Percentiles rank a stretch among this genome's conserved stretches.
These are phyloP conservation scores for Remorina albescens DNA, from an alignment of 2,797 vertebrate genomes.

Conservation along the genomic window DNA sequence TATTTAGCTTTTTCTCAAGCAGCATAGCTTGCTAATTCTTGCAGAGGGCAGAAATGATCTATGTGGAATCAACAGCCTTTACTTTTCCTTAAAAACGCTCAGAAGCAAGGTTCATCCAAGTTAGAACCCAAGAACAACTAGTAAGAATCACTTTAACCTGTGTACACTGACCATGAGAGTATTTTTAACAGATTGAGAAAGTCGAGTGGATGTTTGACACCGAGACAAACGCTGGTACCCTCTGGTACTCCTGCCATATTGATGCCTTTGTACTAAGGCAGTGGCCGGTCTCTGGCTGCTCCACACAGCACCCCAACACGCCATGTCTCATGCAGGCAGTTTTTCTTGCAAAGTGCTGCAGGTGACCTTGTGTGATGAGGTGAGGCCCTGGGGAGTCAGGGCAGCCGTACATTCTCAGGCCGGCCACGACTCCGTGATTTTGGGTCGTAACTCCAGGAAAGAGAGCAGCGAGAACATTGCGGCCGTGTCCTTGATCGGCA, in stretches of 20 bases:
- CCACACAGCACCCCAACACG: background rate
- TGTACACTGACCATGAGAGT: too few relatives aligned
- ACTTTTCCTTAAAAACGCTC: too few relatives aligned
- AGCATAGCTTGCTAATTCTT: background rate
- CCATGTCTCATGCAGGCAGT: conserved; percentile 9
- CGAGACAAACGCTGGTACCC: background rate
- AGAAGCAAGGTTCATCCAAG: too few relatives aligned
- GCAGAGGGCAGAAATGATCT: background rate
- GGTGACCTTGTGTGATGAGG: conserved; percentile 47
- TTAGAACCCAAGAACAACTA: too few relatives aligned
- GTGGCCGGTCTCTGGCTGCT: conserved; percentile 3
- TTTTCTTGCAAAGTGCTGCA: conserved; percentile 19
- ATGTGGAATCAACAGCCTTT: too few relatives aligned
- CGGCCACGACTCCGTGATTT: conserved; percentile 46
- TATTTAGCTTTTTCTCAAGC: too few relatives aligned
- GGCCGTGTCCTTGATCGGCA: conserved; percentile 61
- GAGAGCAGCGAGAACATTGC: conserved; percentile 42
- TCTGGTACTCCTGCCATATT: background rate
- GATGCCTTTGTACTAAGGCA: conserved; percentile 1
- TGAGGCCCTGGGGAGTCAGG: conserved; percentile 39
- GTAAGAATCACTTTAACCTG: too few relatives aligned
- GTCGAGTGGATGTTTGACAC: background rate
- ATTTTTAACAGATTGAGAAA: too few relatives aligned
- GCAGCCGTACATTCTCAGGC: conserved; percentile 60
- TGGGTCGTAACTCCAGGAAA: conserved; percentile 66